phyloP scores from a whole-genome alignment of 2,797 vertebrate genomes.

The Pachyuromys duprasi region DNA sequence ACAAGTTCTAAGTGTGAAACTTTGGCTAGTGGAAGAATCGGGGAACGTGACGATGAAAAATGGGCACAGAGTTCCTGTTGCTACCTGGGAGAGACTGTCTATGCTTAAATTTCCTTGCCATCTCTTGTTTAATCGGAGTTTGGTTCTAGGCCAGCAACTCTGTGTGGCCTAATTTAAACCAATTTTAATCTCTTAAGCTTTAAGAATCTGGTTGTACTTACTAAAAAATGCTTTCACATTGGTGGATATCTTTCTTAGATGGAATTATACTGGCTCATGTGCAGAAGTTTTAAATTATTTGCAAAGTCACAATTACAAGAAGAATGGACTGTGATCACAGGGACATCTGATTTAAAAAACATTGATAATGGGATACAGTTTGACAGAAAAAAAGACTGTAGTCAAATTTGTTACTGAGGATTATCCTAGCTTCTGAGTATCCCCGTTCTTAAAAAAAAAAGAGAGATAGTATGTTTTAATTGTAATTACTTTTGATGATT shows the following conservation, averaged over 20 bases:
- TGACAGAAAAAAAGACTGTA: constrained; percentile 64
- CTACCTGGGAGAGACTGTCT: constrained; percentile 27
- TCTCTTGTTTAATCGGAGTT: constrained; percentile 71
- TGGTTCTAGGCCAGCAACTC: constrained; percentile 70
- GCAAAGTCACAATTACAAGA: constrained; percentile 57
- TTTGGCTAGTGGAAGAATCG: constrained; percentile 25
- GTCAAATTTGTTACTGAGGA: constrained; percentile 81
- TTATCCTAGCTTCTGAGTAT: constrained; percentile 79
- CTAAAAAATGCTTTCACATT: constrained; percentile 64
- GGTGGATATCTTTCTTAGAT: constrained; percentile 56
- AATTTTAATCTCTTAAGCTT: constrained; percentile 65
- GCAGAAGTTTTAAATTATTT: constrained; percentile 76
- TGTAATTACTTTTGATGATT: constrained; percentile 86
- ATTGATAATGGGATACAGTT: constrained; percentile 68
- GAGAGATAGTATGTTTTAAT: constrained; percentile 76
- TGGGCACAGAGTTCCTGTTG: neutral
- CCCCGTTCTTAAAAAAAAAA: constrained; percentile 82
- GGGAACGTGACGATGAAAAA: constrained; percentile 42
- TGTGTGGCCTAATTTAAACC: constrained; percentile 65
- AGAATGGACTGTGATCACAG: constrained; percentile 43
- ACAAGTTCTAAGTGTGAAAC: constrained; percentile 20
- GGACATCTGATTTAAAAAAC: constrained; percentile 25
- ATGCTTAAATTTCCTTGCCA: constrained; percentile 13
- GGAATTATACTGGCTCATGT: constrained; percentile 46
- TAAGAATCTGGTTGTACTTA: constrained; percentile 56